Evolutionary conservation across 2,113 vertebrate species (phyloP).

Genomic region (Oceanodroma tethys): DNA sequence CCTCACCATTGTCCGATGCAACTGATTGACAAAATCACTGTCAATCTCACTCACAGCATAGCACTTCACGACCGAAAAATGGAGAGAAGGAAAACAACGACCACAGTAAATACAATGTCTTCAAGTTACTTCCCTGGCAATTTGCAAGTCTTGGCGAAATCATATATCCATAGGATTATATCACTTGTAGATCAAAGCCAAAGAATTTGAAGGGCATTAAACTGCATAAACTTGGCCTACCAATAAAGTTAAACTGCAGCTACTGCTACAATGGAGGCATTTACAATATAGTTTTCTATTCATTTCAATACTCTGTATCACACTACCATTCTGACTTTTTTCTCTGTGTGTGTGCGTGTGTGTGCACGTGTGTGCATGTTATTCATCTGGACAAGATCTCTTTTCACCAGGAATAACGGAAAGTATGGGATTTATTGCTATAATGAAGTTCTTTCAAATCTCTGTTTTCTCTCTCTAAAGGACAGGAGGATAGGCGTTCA

Average conservation of each 20-base stretch:
- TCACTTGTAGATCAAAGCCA: not conserved
- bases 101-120: not conserved
- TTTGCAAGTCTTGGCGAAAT: not conserved
- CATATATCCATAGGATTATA: not conserved
- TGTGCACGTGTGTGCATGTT: not conserved
- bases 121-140: not conserved
- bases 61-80: not conserved
- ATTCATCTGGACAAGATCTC: slow-evolving; percentile 68
- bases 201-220: not conserved
- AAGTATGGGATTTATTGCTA: slow-evolving; percentile 75
- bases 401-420: slow-evolving; percentile 64
- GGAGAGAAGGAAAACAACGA: not conserved
- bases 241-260: slow-evolving; percentile 13
- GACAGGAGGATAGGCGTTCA: slow-evolving; percentile 73
- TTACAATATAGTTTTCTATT: slow-evolving; percentile 16
- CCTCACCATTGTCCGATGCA: not conserved
- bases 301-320: not conserved
- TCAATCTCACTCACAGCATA: not conserved
- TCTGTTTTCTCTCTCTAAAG: slow-evolving; percentile 73
- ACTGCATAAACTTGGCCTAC: not conserved
- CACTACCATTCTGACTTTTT: not conserved
- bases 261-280: not conserved
- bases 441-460: slow-evolving; percentile 78
- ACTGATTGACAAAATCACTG: not conserved
- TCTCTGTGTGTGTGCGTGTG: not conserved